A percentile compares a stretch with the other conserved stretches of the same genome.
These are phyloP conservation scores for Sinocyclocheilus anophthalmus DNA, from an alignment of 2,113 vertebrate genomes.

Conservation along the genomic window DNA sequence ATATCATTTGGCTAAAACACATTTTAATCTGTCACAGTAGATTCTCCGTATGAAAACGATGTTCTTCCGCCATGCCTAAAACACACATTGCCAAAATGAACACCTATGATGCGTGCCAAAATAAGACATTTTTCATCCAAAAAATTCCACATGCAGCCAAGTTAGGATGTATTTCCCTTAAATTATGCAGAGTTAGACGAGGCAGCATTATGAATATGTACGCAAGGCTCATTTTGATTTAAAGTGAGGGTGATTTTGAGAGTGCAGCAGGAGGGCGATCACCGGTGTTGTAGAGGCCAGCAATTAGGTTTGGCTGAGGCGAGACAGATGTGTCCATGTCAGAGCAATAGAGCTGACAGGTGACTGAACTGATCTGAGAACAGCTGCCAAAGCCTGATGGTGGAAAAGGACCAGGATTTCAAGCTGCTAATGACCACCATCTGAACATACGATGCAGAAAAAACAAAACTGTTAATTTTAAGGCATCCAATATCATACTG, in stretches of 20 bases:
- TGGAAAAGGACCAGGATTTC: constrained; percentile 58
- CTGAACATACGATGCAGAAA: constrained; percentile 64
- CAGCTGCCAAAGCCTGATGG: constrained; percentile 65
- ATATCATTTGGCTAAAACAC: constrained; percentile 22
- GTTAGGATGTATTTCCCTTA: constrained; percentile 23
- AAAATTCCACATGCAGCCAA: constrained; percentile 12
- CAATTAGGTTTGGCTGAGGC: constrained; percentile 54
- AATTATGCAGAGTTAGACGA: constrained; percentile 36
- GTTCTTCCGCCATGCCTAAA: constrained; percentile 17
- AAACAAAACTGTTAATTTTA: constrained; percentile 46
- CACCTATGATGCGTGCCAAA: background rate
- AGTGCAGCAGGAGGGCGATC: constrained; percentile 52
- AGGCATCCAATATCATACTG: background rate
- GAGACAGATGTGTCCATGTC: constrained; percentile 66
- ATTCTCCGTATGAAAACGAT: background rate
- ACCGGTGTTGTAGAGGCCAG: constrained; percentile 56
- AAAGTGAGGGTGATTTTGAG: constrained; percentile 59
- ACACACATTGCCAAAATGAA: constrained; percentile 12
- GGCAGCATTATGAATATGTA: constrained; percentile 58
- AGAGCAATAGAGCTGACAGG: constrained; percentile 71
- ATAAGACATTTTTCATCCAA: constrained; percentile 14
- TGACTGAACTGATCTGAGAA: constrained; percentile 65
- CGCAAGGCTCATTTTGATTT: constrained; percentile 68
- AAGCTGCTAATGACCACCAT: constrained; percentile 3
- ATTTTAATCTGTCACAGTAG: constrained; percentile 19